Conservation (phyloP, 2,113 vertebrate species). For the Scomber japonicus region DNA sequence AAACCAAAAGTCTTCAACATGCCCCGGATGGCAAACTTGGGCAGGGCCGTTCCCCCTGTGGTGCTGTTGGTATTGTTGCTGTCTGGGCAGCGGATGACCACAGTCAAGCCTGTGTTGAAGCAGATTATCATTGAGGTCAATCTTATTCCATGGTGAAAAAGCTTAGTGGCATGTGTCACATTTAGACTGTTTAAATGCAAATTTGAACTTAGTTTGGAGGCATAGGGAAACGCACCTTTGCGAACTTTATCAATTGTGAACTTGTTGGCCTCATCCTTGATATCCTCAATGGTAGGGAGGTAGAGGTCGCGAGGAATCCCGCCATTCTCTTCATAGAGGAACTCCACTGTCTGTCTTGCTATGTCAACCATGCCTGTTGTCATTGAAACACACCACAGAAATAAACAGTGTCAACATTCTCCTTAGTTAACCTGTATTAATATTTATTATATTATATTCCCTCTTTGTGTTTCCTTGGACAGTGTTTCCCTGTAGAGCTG, state of each 20-base stretch:
- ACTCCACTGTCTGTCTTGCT: constrained; percentile 96
- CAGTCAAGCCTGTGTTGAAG: constrained; percentile 89
- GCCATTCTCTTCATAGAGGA: constrained; percentile 98
- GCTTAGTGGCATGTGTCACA: background rate
- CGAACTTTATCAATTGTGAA: constrained; percentile 99
- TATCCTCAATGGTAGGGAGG: constrained; percentile 98
- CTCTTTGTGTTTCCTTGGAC: too few species aligned
- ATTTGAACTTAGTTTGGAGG: background rate
- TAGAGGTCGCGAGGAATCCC: constrained; percentile 98
- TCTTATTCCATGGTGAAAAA: background rate
- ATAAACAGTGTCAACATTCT: background rate
- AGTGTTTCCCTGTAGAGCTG: too few species aligned
- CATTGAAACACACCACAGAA: constrained; percentile 21
- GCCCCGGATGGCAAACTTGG: constrained; percentile 96
- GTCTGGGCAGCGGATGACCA: constrained; percentile 96
- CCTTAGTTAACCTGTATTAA: background rate
- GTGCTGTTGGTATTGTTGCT: constrained; percentile 94
- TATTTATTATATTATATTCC: too few species aligned
- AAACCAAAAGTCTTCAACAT: constrained; percentile 98
- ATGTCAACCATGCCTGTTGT: constrained; percentile 92
- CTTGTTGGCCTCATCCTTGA: constrained; percentile 99
- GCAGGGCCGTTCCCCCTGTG: constrained; percentile 92
- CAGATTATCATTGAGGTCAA: background rate
- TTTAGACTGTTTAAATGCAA: background rate
- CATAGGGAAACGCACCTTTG: constrained; percentile 88